Percentiles rank a stretch among this genome's conserved stretches.
These are phyloP conservation scores for Arizona elegans DNA, from an alignment of 2,113 vertebrate species.

Conservation along the genomic window DNA sequence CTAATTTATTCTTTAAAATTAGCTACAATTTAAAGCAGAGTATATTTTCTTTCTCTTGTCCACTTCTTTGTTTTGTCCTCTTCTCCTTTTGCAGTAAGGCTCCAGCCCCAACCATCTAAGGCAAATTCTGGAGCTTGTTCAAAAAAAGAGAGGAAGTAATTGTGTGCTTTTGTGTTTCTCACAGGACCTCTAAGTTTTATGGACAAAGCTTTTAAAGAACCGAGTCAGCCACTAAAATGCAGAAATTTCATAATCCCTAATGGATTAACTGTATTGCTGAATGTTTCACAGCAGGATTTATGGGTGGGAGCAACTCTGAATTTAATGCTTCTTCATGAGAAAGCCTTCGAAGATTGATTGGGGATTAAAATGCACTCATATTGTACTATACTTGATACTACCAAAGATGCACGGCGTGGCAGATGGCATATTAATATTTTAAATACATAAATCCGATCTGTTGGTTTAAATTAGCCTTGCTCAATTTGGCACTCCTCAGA, in stretches of 20 bases:
- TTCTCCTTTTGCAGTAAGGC: background rate
- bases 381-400: background rate
- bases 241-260: background rate
- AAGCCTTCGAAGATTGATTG: background rate
- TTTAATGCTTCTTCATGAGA: background rate
- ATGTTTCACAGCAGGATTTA: background rate
- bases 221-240: background rate
- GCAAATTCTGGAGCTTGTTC: background rate
- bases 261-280: background rate
- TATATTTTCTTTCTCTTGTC: background rate
- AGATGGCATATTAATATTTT: background rate
- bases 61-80: background rate
- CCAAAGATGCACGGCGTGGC: background rate
- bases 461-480: background rate
- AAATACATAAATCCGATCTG: background rate
- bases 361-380: background rate
- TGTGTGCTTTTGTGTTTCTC: background rate
- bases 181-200: background rate
- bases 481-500: background rate
- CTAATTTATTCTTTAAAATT: background rate
- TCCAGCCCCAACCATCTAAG: background rate
- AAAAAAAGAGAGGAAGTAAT: background rate
- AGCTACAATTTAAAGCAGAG: background rate
- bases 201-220: background rate
- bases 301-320: background rate